phyloP scores from a whole-genome alignment of 2,888 invertebrate species.

The Neoaliturus tenellus region DNA sequence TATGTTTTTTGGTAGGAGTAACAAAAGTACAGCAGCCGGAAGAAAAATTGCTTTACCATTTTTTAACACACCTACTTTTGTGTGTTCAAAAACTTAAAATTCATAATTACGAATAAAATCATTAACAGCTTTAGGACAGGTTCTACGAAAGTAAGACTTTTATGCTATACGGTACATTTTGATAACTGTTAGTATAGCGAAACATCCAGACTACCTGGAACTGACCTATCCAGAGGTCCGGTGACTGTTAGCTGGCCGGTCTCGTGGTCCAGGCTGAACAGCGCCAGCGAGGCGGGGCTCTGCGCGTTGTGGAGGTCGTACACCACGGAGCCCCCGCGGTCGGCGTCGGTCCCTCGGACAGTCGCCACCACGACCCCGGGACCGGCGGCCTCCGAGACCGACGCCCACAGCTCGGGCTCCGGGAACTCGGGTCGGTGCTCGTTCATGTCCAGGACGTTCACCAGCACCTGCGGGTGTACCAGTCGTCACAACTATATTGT shows the following conservation, averaged over 20 bases:
- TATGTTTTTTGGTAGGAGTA: no score
- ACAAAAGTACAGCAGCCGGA: no score
- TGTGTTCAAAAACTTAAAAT: no score
- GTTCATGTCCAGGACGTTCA: slow-evolving; percentile 90
- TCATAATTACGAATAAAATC: no score
- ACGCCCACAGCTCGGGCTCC: slow-evolving; percentile 81
- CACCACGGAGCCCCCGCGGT: slow-evolving; percentile 81
- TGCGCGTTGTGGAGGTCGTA: slow-evolving; percentile 88
- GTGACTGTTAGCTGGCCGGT: slow-evolving; percentile 84
- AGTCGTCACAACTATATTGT: no score
- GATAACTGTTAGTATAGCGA: not conserved
- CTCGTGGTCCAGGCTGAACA: slow-evolving; percentile 89
- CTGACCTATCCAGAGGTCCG: slow-evolving; percentile 82
- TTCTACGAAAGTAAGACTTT: no score
- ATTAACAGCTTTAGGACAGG: no score
- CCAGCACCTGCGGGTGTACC: slow-evolving; percentile 78
- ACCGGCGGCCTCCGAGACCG: slow-evolving; percentile 81
- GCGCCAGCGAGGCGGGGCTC: slow-evolving; percentile 81
- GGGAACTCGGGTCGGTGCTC: slow-evolving; percentile 90
- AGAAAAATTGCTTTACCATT: no score
- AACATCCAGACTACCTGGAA: slow-evolving; percentile 31
- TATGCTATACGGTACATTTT: no score
- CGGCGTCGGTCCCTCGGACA: slow-evolving; percentile 75
- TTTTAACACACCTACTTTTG: no score
- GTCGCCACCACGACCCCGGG: slow-evolving; percentile 80